phyloP scores from a whole-genome alignment of 2,888 invertebrate genomes.

The Tillus elongatus region DNA sequence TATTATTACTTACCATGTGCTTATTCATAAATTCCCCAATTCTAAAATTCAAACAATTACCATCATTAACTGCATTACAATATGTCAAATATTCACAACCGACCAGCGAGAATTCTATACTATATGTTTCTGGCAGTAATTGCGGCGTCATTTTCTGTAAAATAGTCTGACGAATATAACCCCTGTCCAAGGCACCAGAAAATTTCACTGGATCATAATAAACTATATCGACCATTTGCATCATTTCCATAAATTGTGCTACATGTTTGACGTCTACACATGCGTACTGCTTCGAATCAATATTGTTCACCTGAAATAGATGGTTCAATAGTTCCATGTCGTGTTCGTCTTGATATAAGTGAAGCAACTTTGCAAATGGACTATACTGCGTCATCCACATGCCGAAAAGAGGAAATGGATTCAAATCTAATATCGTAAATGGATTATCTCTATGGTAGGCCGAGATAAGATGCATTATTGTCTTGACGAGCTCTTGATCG shows the following conservation, averaged over 20 bases:
- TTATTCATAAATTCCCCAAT: slow-evolving; percentile 50
- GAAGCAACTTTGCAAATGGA: slow-evolving; percentile 44
- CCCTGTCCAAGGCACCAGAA: slow-evolving; percentile 51
- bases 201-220: slow-evolving; percentile 47
- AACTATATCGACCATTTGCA: slow-evolving; percentile 51
- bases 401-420: slow-evolving; percentile 56
- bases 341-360: slow-evolving; percentile 37
- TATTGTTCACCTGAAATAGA: slow-evolving; percentile 41
- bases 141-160: slow-evolving; percentile 26
- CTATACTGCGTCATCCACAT: too few species aligned
- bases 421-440: too few species aligned
- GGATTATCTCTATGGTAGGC: too few species aligned
- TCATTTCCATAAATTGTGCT: slow-evolving; percentile 33
- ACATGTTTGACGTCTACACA: slow-evolving; percentile 29
- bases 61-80: slow-evolving; percentile 49
- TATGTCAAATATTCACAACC: slow-evolving; percentile 50
- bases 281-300: slow-evolving; percentile 32
- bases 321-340: slow-evolving; percentile 42
- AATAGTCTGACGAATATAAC: too few species aligned
- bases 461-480: too few species aligned
- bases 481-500: slow-evolving; percentile 34
- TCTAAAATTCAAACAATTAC: too few species aligned
- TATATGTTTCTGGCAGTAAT: slow-evolving; percentile 44
- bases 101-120: slow-evolving; percentile 50
- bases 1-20: slow-evolving; percentile 46